Percentiles rank a stretch among this genome's conserved stretches.
These are phyloP conservation scores for Cossypha dichroa DNA, from an alignment of 2,797 vertebrate genomes.

Conservation along the genomic window DNA sequence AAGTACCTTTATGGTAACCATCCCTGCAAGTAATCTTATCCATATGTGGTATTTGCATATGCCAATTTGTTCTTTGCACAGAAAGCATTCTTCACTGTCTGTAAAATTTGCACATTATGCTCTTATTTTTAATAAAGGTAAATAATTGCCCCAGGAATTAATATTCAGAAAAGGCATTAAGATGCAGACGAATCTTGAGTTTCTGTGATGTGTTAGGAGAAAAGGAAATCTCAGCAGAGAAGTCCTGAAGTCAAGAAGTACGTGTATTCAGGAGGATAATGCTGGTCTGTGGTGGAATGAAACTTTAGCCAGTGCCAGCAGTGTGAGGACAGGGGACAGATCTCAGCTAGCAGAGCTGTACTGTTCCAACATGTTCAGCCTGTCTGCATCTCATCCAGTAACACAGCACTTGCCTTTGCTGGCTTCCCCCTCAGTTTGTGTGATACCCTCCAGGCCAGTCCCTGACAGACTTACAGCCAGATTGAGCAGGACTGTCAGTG, in stretches of 20 bases:
- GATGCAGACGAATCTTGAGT: neutral
- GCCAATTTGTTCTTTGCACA: neutral
- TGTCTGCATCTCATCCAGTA: neutral
- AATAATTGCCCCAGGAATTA: neutral
- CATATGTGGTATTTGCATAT: neutral
- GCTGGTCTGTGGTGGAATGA: neutral
- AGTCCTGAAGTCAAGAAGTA: neutral
- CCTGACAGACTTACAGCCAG: neutral
- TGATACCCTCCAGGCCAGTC: neutral
- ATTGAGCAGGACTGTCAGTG: neutral
- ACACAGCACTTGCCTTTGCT: neutral
- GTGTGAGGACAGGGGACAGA: constrained; percentile 34
- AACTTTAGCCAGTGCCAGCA: neutral
- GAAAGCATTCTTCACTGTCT: neutral
- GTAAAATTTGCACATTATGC: neutral
- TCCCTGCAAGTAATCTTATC: constrained; percentile 32
- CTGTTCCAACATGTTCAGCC: neutral
- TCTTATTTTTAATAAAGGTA: neutral
- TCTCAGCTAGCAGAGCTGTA: neutral
- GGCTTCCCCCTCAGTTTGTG: neutral
- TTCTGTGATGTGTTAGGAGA: neutral
- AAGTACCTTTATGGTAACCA: neutral
- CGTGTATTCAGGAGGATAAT: neutral
- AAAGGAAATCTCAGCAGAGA: neutral
- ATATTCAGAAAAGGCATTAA: neutral